Percentiles rank a stretch among this genome's conserved stretches.
Conservation (phyloP, 2,888 invertebrate species). For the Tiliacea aurago region DNA sequence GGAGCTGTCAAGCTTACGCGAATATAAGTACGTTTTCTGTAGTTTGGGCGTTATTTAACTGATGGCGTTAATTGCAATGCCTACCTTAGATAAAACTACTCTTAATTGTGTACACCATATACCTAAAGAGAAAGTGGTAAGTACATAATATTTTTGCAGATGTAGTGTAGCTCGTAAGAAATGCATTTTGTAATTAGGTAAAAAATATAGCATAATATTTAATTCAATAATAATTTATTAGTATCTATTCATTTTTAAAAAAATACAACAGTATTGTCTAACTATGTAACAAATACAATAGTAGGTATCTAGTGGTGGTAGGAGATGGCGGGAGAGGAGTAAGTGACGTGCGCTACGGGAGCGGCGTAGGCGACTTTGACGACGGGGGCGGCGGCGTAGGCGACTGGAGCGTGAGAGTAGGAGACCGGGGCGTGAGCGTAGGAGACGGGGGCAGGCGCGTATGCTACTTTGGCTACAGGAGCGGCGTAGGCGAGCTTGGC, state of each 20-base stretch:
- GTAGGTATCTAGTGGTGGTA: conserved; percentile 80
- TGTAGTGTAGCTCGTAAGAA: not conserved
- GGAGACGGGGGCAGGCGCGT: too few species aligned
- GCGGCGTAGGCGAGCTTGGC: conserved; percentile 61
- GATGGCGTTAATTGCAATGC: too few species aligned
- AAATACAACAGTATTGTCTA: conserved; percentile 70
- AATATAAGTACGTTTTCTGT: too few species aligned
- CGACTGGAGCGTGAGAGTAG: too few species aligned
- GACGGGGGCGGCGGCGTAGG: conserved; percentile 28
- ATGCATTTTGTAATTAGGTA: not conserved
- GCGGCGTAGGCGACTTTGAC: conserved; percentile 66
- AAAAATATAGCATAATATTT: conserved; percentile 7
- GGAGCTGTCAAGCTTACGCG: too few species aligned
- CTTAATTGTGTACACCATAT: too few species aligned
- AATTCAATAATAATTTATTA: conserved; percentile 63
- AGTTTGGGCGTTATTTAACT: too few species aligned
- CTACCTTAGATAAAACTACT: too few species aligned
- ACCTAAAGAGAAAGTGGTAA: not conserved
- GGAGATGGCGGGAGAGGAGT: conserved; percentile 82
- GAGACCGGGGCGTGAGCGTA: too few species aligned
- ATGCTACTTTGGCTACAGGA: too few species aligned
- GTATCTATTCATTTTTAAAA: conserved; percentile 64
- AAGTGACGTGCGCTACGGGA: conserved; percentile 78
- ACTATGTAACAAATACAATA: conserved; percentile 24
- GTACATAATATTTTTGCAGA: not conserved